These are phyloP conservation scores for Cheilosia variabilis DNA, from an alignment of 2,888 invertebrate species.

Conservation along the genomic window DNA sequence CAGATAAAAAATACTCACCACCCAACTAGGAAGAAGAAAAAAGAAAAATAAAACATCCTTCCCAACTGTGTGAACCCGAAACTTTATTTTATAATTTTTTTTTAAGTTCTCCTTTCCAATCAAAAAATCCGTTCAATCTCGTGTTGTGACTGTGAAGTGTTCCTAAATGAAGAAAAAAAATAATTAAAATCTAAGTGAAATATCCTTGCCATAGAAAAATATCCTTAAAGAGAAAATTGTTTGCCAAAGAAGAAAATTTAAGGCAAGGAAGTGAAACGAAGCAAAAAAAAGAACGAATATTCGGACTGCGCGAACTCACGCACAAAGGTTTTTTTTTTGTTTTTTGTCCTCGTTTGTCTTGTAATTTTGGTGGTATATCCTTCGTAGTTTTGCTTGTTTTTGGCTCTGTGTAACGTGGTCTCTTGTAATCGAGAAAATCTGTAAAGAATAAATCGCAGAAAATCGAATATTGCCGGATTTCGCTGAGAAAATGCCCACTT, in stretches of 20 bases:
- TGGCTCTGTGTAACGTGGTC: slow-evolving; percentile 36
- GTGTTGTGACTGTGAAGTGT: slow-evolving; percentile 73
- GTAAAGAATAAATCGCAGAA: slow-evolving; percentile 40
- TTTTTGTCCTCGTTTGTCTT: slow-evolving; percentile 47
- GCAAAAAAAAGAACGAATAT: slow-evolving; percentile 52
- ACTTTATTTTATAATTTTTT: slow-evolving; percentile 37
- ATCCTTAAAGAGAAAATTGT: slow-evolving; percentile 64
- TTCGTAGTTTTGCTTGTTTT: slow-evolving; percentile 50
- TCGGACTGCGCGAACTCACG: slow-evolving; percentile 76
- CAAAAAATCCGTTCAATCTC: not conserved
- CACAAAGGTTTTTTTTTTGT: slow-evolving; percentile 52
- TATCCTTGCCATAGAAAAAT: slow-evolving; percentile 64
- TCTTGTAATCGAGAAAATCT: slow-evolving; percentile 30
- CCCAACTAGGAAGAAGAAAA: slow-evolving; percentile 32
- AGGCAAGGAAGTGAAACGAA: slow-evolving; percentile 67
- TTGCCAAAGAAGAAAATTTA: slow-evolving; percentile 48
- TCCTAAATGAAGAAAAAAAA: slow-evolving; percentile 57
- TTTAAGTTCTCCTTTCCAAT: slow-evolving; percentile 1
- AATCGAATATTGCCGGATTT: slow-evolving; percentile 20
- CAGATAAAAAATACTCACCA: slow-evolving; percentile 36
- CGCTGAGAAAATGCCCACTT: slow-evolving; percentile 51
- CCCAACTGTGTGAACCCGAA: slow-evolving; percentile 45
- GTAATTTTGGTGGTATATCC: slow-evolving; percentile 71
- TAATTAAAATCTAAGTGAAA: slow-evolving; percentile 54
- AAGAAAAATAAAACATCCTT: slow-evolving; percentile 52